A percentile compares a stretch with the other conserved stretches of the same genome.
Evolutionary conservation across 2,888 invertebrate genomes (phyloP).

Genomic region (Drosophila formosana): DNA sequence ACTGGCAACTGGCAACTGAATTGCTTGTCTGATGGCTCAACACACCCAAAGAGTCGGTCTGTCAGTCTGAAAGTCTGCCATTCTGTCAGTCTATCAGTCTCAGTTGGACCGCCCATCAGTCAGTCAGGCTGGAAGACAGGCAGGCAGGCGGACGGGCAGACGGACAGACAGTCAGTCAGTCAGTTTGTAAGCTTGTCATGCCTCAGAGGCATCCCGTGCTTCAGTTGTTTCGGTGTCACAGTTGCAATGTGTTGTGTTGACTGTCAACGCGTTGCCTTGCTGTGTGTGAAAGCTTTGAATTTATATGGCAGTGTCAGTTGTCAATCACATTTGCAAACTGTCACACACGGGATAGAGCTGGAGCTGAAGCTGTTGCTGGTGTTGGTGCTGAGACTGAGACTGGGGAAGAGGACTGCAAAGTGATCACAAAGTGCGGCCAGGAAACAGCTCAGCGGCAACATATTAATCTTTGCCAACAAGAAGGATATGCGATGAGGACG

Average conservation of each 20-base stretch:
- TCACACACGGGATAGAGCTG: slow-evolving; percentile 66
- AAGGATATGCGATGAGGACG: slow-evolving; percentile 49
- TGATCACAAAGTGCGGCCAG: slow-evolving; percentile 57
- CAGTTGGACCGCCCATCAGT: background rate
- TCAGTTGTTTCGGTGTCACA: slow-evolving; percentile 25
- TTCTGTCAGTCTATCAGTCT: slow-evolving; percentile 25
- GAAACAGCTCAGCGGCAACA: slow-evolving; percentile 68
- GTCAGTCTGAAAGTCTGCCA: slow-evolving; percentile 24
- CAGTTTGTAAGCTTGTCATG: slow-evolving; percentile 62
- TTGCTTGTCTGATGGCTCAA: slow-evolving; percentile 36
- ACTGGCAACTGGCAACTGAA: slow-evolving; percentile 42
- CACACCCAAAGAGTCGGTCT: slow-evolving; percentile 44
- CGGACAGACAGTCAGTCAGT: slow-evolving; percentile 16
- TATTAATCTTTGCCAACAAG: slow-evolving; percentile 79
- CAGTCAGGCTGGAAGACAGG: slow-evolving; percentile 53
- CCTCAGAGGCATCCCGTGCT: slow-evolving; percentile 43
- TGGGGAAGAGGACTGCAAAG: slow-evolving; percentile 28
- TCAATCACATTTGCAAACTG: slow-evolving; percentile 82
- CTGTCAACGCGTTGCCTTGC: slow-evolving; percentile 63
- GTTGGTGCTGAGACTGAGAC: background rate
- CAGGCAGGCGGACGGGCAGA: slow-evolving; percentile 14
- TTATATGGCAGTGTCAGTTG: slow-evolving; percentile 82
- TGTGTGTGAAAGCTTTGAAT: slow-evolving; percentile 77
- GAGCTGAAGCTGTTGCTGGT: slow-evolving; percentile 34
- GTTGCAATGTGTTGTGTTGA: slow-evolving; percentile 42